phyloP scores from a whole-genome alignment of 2,888 invertebrate genomes.

The Epistrophe grossulariae region DNA sequence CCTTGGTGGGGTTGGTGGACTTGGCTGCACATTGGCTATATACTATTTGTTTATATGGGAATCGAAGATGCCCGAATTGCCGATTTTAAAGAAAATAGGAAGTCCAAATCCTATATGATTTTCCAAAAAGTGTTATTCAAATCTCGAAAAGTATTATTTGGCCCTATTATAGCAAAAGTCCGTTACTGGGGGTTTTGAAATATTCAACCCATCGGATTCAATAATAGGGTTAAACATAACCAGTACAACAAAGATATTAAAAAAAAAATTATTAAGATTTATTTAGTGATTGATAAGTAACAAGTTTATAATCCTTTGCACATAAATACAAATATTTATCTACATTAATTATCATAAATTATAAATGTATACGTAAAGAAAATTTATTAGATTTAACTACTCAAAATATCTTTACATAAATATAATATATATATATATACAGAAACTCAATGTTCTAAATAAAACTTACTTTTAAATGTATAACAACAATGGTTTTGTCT shows the following conservation, averaged over 20 bases:
- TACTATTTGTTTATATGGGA: slow-evolving; percentile 83
- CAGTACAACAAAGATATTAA: background rate
- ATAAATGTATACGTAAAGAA: background rate
- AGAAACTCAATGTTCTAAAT: background rate
- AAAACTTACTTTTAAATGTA: slow-evolving; percentile 12
- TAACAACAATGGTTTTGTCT: background rate
- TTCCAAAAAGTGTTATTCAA: background rate
- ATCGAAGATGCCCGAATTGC: slow-evolving; percentile 82
- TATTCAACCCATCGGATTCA: background rate
- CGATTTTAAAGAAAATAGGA: slow-evolving; percentile 78
- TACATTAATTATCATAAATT: background rate
- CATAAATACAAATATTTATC: slow-evolving; percentile 3
- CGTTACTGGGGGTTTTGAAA: background rate
- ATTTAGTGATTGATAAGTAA: background rate
- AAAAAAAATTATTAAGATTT: background rate
- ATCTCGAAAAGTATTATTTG: slow-evolving; percentile 27
- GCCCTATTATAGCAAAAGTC: background rate
- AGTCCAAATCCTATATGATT: background rate
- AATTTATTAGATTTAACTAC: background rate
- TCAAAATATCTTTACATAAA: background rate
- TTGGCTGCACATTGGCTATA: slow-evolving; percentile 81
- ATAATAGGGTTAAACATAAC: background rate
- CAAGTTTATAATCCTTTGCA: background rate
- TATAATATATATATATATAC: background rate
- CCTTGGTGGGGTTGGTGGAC: slow-evolving; percentile 81